Conservation (phyloP, 2,888 invertebrate species). For the Chouioia cunea region DNA sequence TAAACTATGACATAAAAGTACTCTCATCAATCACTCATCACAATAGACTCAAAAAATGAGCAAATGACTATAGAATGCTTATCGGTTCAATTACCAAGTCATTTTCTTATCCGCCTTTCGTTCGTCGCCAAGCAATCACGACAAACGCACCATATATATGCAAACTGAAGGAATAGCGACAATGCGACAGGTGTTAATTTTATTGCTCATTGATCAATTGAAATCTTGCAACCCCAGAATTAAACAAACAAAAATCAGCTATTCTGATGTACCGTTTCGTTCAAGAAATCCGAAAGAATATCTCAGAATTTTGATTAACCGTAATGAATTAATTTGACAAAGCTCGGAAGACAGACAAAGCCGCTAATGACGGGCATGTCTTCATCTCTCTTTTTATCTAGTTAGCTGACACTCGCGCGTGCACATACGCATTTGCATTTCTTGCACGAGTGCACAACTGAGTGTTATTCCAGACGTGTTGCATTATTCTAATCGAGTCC, state of each 20-base stretch:
- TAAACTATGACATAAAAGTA: conserved; percentile 15
- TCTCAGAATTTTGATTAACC: background rate
- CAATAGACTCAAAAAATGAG: conserved; percentile 24
- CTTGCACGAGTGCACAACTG: conserved; percentile 35
- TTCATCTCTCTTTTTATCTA: background rate
- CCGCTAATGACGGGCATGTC: conserved; percentile 36
- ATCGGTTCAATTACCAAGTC: conserved; percentile 23
- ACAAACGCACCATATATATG: background rate
- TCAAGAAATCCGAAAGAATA: too few species aligned
- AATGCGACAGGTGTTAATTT: too few species aligned
- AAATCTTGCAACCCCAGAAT: too few species aligned
- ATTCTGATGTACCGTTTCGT: too few species aligned
- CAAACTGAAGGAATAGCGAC: too few species aligned
- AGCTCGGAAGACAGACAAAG: conserved; percentile 29
- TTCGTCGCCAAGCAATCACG: background rate
- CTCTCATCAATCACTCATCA: conserved; percentile 17
- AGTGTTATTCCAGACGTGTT: conserved; percentile 53
- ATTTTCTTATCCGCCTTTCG: background rate
- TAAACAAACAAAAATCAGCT: too few species aligned
- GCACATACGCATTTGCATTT: conserved; percentile 57
- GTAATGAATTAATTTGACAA: conserved; percentile 26
- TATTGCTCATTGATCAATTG: too few species aligned
- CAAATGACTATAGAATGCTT: conserved; percentile 9
- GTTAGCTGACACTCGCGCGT: conserved; percentile 45
- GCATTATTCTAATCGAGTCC: conserved; percentile 63